Evolutionary conservation across 2,113 vertebrate species (phyloP).

Genomic region (Saccopteryx bilineata): DNA sequence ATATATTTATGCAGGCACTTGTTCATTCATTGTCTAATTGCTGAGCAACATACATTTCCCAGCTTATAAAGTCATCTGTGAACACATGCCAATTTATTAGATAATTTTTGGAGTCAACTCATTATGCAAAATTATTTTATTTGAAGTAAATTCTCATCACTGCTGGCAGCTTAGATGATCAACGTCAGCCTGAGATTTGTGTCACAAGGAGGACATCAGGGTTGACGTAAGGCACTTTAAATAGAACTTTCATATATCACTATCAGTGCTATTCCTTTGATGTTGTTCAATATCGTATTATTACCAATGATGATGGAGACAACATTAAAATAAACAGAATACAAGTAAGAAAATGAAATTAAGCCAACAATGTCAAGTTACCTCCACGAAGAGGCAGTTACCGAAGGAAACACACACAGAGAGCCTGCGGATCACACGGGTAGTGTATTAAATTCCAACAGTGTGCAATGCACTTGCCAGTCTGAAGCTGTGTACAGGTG

Average conservation of each 20-base stretch:
- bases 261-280: background rate
- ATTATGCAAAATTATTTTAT: slow-evolving; percentile 68
- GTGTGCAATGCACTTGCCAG: background rate
- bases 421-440: background rate
- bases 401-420: background rate
- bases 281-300: background rate
- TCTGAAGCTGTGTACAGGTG: background rate
- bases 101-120: background rate
- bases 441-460: background rate
- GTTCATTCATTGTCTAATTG: slow-evolving; percentile 41
- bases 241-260: background rate
- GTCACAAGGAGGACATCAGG: background rate
- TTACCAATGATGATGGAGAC: background rate
- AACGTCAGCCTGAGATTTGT: slow-evolving; percentile 7
- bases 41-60: background rate
- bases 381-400: background rate
- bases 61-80: slow-evolving; percentile 27
- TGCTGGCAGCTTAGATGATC: background rate
- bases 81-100: background rate
- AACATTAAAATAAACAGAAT: slow-evolving; percentile 19
- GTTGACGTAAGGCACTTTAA: slow-evolving; percentile 60
- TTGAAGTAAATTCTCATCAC: slow-evolving; percentile 65
- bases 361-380: background rate
- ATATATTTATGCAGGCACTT: background rate
- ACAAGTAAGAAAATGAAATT: slow-evolving; percentile 2